Conservation (phyloP, 2,888 invertebrate species). For the Meteorus colon region DNA sequence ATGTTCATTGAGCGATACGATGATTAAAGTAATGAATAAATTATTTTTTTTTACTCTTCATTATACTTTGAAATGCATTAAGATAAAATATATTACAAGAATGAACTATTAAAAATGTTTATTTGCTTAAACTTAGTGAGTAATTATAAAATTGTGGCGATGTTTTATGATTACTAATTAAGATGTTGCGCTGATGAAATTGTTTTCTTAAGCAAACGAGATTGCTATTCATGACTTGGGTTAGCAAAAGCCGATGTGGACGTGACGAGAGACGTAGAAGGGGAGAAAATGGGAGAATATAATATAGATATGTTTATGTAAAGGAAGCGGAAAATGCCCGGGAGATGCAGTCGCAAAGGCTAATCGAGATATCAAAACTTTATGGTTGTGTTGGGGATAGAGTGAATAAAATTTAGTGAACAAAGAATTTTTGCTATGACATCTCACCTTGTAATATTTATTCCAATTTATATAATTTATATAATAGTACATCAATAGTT, state of each 20-base stretch:
- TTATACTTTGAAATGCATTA: not conserved
- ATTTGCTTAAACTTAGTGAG: not conserved
- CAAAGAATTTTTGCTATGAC: not conserved
- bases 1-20: not conserved
- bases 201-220: conserved; percentile 27
- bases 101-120: conserved; percentile 4
- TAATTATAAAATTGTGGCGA: conserved; percentile 19
- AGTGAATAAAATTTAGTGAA: not conserved
- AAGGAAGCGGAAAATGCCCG: conserved; percentile 3
- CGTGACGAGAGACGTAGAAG: not conserved
- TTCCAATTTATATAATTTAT: no score
- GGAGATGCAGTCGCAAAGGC: conserved; percentile 21
- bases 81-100: not conserved
- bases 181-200: conserved; percentile 20
- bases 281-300: not conserved
- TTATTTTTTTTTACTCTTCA: not conserved
- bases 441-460: not conserved
- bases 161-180: conserved; percentile 26
- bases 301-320: not conserved
- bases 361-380: conserved; percentile 35
- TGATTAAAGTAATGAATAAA: not conserved
- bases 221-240: conserved; percentile 14
- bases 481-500: no score
- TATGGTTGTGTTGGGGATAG: conserved; percentile 8
- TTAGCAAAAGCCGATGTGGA: conserved; percentile 13